Conservation (phyloP, 2,797 vertebrate species). For the Chanos chanos region DNA sequence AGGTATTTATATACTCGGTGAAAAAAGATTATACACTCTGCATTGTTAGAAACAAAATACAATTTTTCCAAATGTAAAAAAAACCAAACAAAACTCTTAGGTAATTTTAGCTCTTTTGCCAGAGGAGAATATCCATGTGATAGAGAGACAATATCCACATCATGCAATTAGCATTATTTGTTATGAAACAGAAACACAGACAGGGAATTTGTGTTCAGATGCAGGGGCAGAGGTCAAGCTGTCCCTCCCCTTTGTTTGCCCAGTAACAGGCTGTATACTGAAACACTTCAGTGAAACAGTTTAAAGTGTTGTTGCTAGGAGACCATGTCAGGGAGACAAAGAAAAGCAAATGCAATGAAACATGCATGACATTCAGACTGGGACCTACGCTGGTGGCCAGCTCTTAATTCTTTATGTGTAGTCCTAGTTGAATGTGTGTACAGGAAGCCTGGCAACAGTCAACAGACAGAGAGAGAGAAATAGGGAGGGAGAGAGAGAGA, state of each 20-base stretch:
- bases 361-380: slow-evolving; percentile 51
- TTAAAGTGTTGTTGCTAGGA: slow-evolving; percentile 55
- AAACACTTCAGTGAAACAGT: slow-evolving; percentile 31
- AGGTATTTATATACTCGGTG: too few species aligned
- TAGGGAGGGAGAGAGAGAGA: background rate
- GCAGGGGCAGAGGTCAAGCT: background rate
- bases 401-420: slow-evolving; percentile 39
- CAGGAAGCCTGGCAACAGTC: slow-evolving; percentile 24
- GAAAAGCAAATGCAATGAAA: slow-evolving; percentile 59
- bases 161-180: too few species aligned
- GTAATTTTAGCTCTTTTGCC: too few species aligned
- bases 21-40: too few species aligned
- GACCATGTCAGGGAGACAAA: slow-evolving; percentile 57
- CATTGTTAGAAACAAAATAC: too few species aligned
- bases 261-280: slow-evolving; percentile 24
- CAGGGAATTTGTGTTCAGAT: background rate
- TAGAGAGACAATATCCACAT: too few species aligned
- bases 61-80: too few species aligned
- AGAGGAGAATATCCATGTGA: too few species aligned
- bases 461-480: background rate
- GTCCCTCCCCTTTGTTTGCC: slow-evolving; percentile 26
- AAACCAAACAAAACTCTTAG: too few species aligned
- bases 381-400: slow-evolving; percentile 39
- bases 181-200: too few species aligned
- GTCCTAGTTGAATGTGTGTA: slow-evolving; percentile 16